Percentiles rank a stretch among this genome's conserved stretches.
phyloP scores from a whole-genome alignment of 2,888 invertebrate species.

The Acrocyrtus sp. region DNA sequence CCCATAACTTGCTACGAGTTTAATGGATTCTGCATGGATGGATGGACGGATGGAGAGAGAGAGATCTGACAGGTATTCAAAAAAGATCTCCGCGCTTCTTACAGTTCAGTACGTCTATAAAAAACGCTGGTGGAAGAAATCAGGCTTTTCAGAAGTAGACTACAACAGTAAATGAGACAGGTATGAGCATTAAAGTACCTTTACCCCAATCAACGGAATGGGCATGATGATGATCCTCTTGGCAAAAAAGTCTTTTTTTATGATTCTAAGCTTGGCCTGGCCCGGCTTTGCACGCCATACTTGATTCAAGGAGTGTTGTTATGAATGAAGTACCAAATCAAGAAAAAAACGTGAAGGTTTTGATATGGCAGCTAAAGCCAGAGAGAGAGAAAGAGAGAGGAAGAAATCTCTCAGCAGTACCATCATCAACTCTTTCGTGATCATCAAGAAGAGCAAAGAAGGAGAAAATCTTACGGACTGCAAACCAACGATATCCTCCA shows the following conservation, averaged over 20 bases:
- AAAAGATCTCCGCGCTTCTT: no score
- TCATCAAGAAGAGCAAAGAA: constrained; percentile 35
- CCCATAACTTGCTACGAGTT: background rate
- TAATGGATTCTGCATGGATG: constrained; percentile 34
- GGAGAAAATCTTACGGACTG: no score
- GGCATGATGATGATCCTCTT: constrained; percentile 41
- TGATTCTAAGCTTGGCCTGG: no score
- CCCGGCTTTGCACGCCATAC: background rate
- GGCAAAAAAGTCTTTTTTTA: constrained; percentile 21
- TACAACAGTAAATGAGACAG: constrained; percentile 22
- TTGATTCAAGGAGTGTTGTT: constrained; percentile 6
- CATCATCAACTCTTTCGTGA: constrained; percentile 19
- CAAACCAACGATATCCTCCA: no score
- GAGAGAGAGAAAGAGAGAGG: constrained; percentile 18
- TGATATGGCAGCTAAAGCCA: no score
- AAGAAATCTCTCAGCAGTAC: constrained; percentile 12
- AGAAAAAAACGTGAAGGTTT: background rate
- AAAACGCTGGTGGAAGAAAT: constrained; percentile 31
- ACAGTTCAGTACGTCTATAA: no score
- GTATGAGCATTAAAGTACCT: constrained; percentile 34
- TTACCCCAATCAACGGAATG: constrained; percentile 26
- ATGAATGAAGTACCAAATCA: constrained; percentile 13
- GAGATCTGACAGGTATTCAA: no score
- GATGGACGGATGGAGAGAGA: constrained; percentile 27
- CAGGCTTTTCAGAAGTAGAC: constrained; percentile 29